A percentile compares a stretch with the other conserved stretches of the same genome.
These are phyloP conservation scores for Catalaphyllia jardinei DNA, from an alignment of 64 coral and sea anemone genomes.

Conservation along the genomic window DNA sequence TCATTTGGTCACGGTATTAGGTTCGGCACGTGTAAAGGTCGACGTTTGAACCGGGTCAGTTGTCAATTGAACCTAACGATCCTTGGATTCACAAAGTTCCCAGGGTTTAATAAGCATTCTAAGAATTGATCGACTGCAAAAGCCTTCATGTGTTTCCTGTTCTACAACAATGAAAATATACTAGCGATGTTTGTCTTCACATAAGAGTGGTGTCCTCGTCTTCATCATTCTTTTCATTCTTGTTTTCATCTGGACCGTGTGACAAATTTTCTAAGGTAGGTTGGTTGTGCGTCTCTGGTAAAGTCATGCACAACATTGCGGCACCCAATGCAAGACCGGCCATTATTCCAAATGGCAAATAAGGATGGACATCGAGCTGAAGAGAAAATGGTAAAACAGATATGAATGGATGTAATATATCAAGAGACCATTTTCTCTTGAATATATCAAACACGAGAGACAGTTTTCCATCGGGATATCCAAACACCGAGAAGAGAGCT, in stretches of 20 bases:
- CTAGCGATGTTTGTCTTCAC: too few relatives aligned
- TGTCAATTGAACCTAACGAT: too few relatives aligned
- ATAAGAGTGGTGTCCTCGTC: background rate
- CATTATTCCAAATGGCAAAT: conserved; percentile 24
- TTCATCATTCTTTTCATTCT: background rate
- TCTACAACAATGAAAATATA: too few relatives aligned
- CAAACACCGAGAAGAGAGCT: too few relatives aligned
- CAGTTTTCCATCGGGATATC: too few relatives aligned
- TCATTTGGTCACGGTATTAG: conserved; percentile 9
- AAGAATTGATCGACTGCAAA: too few relatives aligned
- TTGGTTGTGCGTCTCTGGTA: conserved; percentile 11
- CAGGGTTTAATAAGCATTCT: too few relatives aligned
- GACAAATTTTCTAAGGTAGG: conserved; percentile 11
- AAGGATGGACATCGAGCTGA: background rate
- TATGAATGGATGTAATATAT: too few relatives aligned
- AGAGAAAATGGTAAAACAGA: background rate
- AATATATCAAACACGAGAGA: too few relatives aligned
- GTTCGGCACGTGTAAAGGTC: conserved; percentile 63
- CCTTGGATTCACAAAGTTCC: too few relatives aligned
- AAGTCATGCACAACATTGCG: conserved; percentile 2
- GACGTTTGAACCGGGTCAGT: conserved; percentile 21
- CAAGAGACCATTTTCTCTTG: too few relatives aligned
- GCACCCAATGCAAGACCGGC: conserved; percentile 5
- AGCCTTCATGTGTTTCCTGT: too few relatives aligned
- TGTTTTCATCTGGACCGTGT: background rate